Base-by-base conservation (phyloP, 2,888 invertebrate genomes). In the Nasonia oneida region DNA sequence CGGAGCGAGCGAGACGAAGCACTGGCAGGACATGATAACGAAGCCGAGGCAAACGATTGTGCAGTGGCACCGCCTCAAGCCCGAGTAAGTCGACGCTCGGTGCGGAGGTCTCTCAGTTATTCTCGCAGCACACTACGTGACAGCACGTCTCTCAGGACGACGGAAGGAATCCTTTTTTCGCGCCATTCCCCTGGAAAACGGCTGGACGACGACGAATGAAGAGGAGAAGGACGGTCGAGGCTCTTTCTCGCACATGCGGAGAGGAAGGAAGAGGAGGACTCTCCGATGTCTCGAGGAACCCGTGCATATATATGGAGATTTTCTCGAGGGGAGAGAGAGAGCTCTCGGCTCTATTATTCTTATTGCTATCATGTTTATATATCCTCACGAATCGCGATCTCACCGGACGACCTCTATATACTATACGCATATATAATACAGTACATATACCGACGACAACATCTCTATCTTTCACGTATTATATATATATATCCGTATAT, bases 11-110 rank as follows among this genome's bases (percentile, higher is more conserved):
- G 99, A 99, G 94, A 98, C 98, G 61, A 98, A 98, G 93, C 99
- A 99, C 94, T 99, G 99, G 99, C 98, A 98, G 92, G 99, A 99
- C 93, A 99, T 99, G 99, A 98, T 99, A 90, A 98, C 98, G 87
- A 99, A 99, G 94, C 98, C 98, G 37, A 95, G 98, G 89, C 98
- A 99, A 94, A 98, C 98, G 90, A 98, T 98, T 91, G 97, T 98
- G 77, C 98, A 98, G 93, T 99, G 99, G 99, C 99, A 99, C 94
- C 97, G 98, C 93, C 95, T 99, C 92, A 99, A 99, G 94, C 98
- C 98, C 42, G 98, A 98, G 93, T 98, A 97, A 96, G 90, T 70
- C 57, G 57, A 61, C 6, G 6, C 57, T 23, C 57, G n/a, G 57
- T 23, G n/a, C 6, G 18, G 8, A 61, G 81, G 37, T 83, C 57